Evolutionary conservation across 2,113 vertebrate species (phyloP).

Genomic region (Emydura subglobosa): DNA sequence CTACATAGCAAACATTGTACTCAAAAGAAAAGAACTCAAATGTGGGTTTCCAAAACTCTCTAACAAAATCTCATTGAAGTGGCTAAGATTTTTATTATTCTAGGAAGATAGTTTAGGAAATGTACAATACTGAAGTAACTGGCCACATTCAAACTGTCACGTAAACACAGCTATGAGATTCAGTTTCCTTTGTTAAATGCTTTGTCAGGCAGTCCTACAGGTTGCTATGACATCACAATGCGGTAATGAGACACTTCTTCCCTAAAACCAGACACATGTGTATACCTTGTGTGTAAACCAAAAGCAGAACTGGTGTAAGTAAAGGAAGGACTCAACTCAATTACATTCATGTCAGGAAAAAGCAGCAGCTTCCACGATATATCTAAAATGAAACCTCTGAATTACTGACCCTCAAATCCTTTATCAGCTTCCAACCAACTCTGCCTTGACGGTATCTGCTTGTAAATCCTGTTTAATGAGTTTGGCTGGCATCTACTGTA

Average conservation of each 20-base stretch:
- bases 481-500: conserved; percentile 17
- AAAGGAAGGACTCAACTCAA: not conserved
- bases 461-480: conserved; percentile 45
- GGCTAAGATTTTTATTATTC: not conserved
- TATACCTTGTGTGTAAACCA: not conserved
- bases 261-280: not conserved
- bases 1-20: not conserved
- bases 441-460: not conserved
- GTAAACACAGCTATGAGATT: not conserved
- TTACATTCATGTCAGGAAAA: rapidly evolving
- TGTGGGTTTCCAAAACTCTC: not conserved
- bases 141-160: not conserved
- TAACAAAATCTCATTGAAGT: not conserved
- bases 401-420: not conserved
- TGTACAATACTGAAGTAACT: not conserved
- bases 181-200: not conserved
- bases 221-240: not conserved
- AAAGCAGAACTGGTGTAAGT: not conserved
- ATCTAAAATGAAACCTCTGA: not conserved
- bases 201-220: not conserved
- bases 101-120: not conserved
- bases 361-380: not conserved
- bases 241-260: not conserved
- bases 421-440: not conserved
- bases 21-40: not conserved